Evolutionary conservation across 2,888 invertebrate species (phyloP), one percentile per base, ranked within the genome.

Genomic region (Stictocephala bisonia): DNA sequence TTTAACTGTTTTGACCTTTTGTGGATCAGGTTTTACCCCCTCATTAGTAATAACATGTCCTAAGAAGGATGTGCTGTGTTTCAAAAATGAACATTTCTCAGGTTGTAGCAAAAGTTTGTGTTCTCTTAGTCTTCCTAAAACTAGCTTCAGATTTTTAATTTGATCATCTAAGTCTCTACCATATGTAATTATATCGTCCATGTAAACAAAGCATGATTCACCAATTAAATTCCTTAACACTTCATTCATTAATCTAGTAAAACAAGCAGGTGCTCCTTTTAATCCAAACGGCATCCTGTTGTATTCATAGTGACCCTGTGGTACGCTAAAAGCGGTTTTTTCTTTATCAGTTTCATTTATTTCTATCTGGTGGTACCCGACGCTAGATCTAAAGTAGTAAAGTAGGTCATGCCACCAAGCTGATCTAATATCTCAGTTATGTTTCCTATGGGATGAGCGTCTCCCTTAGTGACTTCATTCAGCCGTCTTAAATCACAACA

Each of bases 351-450:
- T 27, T 51, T 72, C 66, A 2, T 29, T 29, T 9, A 72, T 22
- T 27, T 56, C 15, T 13, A 72, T 72, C 51, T 72, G 72, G 20
- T 53, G 53, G 27, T 40, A 72, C n/a, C 72, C 72, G 22, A n/a
- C 3, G 44, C 48, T 40, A 72, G 31, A 26, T 72, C 72, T 1
- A 72, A 18, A 1, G 48, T 41, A 31, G 72, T 24, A 27, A 41
- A 71, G 13, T 27, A 41, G 15, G 26, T 58, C 13, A n/a, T 31
- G 18, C 48, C 48, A 4, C 71, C 71, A 27, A 71, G 24, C 6
- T n/a, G 24, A 40, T 70, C 51, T 13, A 70, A 40, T 13, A 40
- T 56, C 2, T 56, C 70, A 3, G 29, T 22, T 0, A 53, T 56
- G 7, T 35, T 29, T 1, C 40, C 35, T n/a, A 70, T 15, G 11